Percentiles rank a stretch among this genome's conserved stretches.
These are phyloP conservation scores for Magallana nippona DNA, from an alignment of 2,888 invertebrate species.

Conservation along the genomic window DNA sequence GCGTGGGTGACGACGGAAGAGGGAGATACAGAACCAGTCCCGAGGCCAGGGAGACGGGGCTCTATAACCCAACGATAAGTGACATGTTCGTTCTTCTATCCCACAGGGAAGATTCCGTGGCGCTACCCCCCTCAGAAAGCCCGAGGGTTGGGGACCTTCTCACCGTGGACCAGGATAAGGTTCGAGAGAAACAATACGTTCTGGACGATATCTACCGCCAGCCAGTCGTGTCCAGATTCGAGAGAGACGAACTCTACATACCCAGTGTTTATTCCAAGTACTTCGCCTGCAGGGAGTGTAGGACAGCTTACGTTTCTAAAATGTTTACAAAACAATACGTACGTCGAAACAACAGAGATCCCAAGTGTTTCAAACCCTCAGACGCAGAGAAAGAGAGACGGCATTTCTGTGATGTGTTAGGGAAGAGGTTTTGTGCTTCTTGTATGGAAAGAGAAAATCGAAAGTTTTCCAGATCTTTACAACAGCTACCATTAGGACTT, in stretches of 20 bases:
- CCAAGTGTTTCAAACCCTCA: slow-evolving; percentile 28
- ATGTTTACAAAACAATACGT: slow-evolving; percentile 44
- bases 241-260: slow-evolving; percentile 44
- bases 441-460: slow-evolving; percentile 48
- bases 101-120: slow-evolving; percentile 41
- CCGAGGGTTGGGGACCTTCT: slow-evolving; percentile 15
- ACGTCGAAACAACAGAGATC: slow-evolving; percentile 36
- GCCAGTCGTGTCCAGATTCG: slow-evolving; percentile 45
- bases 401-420: slow-evolving; percentile 51
- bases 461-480: slow-evolving; percentile 36
- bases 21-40: background rate
- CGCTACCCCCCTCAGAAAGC: slow-evolving; percentile 39
- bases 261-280: slow-evolving; percentile 39
- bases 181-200: slow-evolving; percentile 46
- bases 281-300: slow-evolving; percentile 45
- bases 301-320: slow-evolving; percentile 42
- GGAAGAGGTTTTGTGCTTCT: slow-evolving; percentile 47
- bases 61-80: slow-evolving; percentile 39
- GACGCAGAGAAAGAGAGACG: background rate
- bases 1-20: background rate
- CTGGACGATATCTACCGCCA: slow-evolving; percentile 38
- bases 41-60: slow-evolving; percentile 30
- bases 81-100: slow-evolving; percentile 40
- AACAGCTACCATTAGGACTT: background rate
- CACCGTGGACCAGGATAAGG: slow-evolving; percentile 32